Evolutionary conservation across 1,140 invertebrate genomes (phyloP).

Genomic region (Drosophila sechellia): DNA sequence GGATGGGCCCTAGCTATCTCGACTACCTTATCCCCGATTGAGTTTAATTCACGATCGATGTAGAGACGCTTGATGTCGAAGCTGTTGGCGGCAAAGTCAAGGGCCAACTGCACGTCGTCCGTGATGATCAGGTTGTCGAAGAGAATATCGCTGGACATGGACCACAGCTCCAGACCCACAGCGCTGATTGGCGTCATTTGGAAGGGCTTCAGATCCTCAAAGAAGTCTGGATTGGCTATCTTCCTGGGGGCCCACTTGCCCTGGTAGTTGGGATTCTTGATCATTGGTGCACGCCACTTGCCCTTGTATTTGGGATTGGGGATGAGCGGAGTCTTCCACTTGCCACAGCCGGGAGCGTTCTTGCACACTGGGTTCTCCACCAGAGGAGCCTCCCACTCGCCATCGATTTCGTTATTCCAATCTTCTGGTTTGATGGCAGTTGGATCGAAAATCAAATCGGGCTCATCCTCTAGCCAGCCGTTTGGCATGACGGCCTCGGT

Average conservation of each 20-base stretch:
- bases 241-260: constrained; percentile 95
- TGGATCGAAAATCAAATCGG: constrained; percentile 94
- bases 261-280: constrained; percentile 97
- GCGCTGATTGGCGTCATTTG: constrained; percentile 94
- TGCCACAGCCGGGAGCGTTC: constrained; percentile 94
- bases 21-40: constrained; percentile 91
- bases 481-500: constrained; percentile 94
- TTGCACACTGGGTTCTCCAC: constrained; percentile 96
- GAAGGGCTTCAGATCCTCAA: constrained; percentile 96
- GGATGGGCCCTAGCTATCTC: constrained; percentile 94
- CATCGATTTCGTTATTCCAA: constrained; percentile 99
- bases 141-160: constrained; percentile 96
- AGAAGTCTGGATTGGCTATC: constrained; percentile 96
- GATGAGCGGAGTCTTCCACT: constrained; percentile 94
- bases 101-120: constrained; percentile 91
- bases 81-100: constrained; percentile 92
- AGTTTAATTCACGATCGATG: constrained; percentile 92
- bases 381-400: constrained; percentile 98
- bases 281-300: constrained; percentile 95
- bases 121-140: constrained; percentile 98
- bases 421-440: constrained; percentile 95
- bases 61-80: constrained; percentile 94
- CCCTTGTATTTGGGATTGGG: constrained; percentile 97
- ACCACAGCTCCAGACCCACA: constrained; percentile 98
- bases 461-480: constrained; percentile 98